phyloP scores from a whole-genome alignment of 2,797 vertebrate genomes.

The Pygocentrus nattereri region DNA sequence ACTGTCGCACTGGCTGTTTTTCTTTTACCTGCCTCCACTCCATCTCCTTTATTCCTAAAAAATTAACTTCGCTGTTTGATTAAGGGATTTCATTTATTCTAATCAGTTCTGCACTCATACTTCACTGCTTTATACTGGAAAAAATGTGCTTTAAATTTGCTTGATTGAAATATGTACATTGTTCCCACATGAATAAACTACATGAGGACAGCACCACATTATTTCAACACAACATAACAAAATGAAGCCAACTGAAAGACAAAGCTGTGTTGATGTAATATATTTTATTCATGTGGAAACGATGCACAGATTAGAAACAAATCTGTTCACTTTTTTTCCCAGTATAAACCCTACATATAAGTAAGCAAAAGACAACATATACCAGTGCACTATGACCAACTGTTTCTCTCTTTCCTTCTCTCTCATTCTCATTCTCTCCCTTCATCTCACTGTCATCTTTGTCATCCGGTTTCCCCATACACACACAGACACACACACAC shows the following conservation, averaged over 20 bases:
- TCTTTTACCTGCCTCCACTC: not conserved
- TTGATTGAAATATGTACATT: not conserved
- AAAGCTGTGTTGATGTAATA: too few species aligned
- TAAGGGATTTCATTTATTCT: not conserved
- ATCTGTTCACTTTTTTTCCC: too few species aligned
- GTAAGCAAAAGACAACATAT: not conserved
- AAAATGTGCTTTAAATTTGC: too few species aligned
- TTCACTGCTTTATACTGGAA: too few species aligned
- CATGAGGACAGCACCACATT: not conserved
- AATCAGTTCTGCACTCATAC: too few species aligned
- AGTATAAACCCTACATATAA: not conserved
- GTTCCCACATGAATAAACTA: too few species aligned
- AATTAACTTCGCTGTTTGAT: not conserved
- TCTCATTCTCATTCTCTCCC: conserved; percentile 7
- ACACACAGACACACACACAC: conserved; percentile 8
- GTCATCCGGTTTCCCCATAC: conserved; percentile 1
- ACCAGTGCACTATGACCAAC: not conserved
- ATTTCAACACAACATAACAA: not conserved
- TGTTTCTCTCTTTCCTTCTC: conserved; percentile 3
- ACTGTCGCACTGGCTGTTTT: too few species aligned
- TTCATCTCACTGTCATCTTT: not conserved
- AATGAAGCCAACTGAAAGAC: not conserved
- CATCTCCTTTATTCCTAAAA: not conserved
- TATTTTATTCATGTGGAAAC: not conserved
- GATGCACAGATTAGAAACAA: too few species aligned